Evolutionary conservation across 2,797 vertebrate genomes (phyloP), one percentile per base, ranked within the genome.

Genomic region (Oreochromis mossambicus): DNA sequence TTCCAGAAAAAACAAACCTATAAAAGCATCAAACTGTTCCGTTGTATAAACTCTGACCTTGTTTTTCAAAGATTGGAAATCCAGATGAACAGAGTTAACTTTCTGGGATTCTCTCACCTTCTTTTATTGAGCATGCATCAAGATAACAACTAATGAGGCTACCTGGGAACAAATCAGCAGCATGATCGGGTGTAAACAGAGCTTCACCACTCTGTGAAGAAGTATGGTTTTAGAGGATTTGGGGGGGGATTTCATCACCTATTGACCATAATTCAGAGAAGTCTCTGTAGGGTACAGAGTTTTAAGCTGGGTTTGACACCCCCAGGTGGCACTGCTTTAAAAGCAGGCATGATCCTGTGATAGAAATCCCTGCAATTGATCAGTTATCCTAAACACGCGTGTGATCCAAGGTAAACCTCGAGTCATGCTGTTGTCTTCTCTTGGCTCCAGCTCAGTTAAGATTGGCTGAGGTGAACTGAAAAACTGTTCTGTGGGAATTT

Each of bases 361-460:
- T 36, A 63, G 36, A 63, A 13, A 63, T 0, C 17, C n/a, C 61
- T 66, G 0, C 34, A 66, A 5, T 3, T 38, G 19, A 21, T 66
- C 34, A 21, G 14, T 58, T 17, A 6, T 17, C 55, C 55, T 58
- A 0, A 63, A 66, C 61, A 66, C 19, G 7, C n/a, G 32, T 7
- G 58, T 5, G 32, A 36, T 63, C 32, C 32, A 5, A 63, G 2
- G 58, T 63, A 36, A 63, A n/a, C 32, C 6, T 36, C 9, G 17
- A 63, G 10, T n/a, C 32, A 63, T 12, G 58, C 32, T 63, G 58
- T 34, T 36, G 58, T 34, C 29, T 34, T n/a, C 32, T 63, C 5
- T 66, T n/a, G 58, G 32, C 32, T n/a, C 58, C 32, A 63, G 58
- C 58, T 63, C 58, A n/a, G 6, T 36, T 36, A 63, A 63, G 58